Percentiles rank a stretch among this genome's conserved stretches.
These are phyloP conservation scores for Zosterops borbonicus DNA, from an alignment of 2,113 vertebrate species.

Conservation along the genomic window DNA sequence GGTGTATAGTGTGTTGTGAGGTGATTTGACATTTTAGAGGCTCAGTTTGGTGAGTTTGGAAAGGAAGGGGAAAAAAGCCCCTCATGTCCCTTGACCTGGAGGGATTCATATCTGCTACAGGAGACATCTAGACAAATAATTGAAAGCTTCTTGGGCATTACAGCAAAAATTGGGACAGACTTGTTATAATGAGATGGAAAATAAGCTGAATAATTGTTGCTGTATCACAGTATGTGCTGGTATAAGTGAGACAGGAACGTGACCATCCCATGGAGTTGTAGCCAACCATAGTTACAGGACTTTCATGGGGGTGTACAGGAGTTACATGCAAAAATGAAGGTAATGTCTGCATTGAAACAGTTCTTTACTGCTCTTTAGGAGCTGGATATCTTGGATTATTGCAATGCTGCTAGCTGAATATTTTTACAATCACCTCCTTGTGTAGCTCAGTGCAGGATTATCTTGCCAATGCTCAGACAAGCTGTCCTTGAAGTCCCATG, in stretches of 20 bases:
- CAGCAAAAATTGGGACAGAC: not conserved
- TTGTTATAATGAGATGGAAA: not conserved
- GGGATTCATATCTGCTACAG: not conserved
- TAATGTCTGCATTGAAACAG: not conserved
- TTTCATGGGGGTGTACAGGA: not conserved
- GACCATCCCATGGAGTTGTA: not conserved
- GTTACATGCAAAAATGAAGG: not conserved
- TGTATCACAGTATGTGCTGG: not conserved
- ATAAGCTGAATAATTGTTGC: not conserved
- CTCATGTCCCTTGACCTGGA: not conserved
- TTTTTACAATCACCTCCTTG: not conserved
- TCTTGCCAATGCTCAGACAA: not conserved
- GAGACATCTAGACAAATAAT: not conserved
- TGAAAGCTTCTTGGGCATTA: not conserved
- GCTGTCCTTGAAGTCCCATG: not conserved
- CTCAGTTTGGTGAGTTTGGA: not conserved
- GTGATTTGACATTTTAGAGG: not conserved
- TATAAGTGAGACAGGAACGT: not conserved
- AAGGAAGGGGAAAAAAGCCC: not conserved
- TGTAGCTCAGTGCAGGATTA: not conserved
- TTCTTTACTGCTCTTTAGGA: not conserved
- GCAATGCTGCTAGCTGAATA: not conserved
- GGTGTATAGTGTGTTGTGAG: rapidly evolving
- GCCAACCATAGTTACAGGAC: not conserved
- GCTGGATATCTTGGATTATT: not conserved